These are phyloP conservation scores for Acanthurus leucopareius DNA, from an alignment of 2,797 vertebrate species.

Conservation along the genomic window DNA sequence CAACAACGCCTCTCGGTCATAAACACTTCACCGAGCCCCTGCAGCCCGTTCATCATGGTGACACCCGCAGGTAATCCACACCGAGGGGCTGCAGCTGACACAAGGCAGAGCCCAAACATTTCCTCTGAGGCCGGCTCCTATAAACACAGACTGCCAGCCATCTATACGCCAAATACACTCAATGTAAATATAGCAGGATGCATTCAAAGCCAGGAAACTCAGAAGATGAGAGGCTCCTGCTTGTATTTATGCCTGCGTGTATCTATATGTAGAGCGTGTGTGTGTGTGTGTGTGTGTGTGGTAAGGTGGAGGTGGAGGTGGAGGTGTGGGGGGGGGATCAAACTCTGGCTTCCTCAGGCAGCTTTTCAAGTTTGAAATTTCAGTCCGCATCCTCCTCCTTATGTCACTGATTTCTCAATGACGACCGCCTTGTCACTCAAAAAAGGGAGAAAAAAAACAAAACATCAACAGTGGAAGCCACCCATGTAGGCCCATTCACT, in stretches of 20 bases:
- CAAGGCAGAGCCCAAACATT: constrained; percentile 74
- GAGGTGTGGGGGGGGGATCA: constrained; percentile 26
- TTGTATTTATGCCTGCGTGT: too few relatives aligned
- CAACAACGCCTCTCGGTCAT: constrained; percentile 85
- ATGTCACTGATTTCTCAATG: constrained; percentile 68
- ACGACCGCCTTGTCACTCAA: constrained; percentile 81
- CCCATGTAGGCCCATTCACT: constrained; percentile 76
- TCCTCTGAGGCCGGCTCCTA: constrained; percentile 51
- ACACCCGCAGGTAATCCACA: constrained; percentile 85
- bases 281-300: constrained; percentile 3
- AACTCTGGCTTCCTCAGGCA: constrained; percentile 33
- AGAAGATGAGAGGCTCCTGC: constrained; percentile 1
- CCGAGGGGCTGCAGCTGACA: constrained; percentile 72
- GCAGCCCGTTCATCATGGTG: constrained; percentile 84
- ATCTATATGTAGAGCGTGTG: background rate
- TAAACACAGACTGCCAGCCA: constrained; percentile 65
- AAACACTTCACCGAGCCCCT: constrained; percentile 84
- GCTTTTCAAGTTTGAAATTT: constrained; percentile 65
- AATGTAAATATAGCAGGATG: background rate
- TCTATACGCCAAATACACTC: constrained; percentile 20
- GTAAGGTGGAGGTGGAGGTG: background rate
- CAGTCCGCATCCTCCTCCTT: constrained; percentile 66
- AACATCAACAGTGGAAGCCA: constrained; percentile 74
- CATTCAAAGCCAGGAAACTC: constrained; percentile 10
- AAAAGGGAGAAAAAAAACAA: constrained; percentile 41